Base-by-base conservation (phyloP, 2,888 invertebrate genomes). In the Ctena decussata region DNA sequence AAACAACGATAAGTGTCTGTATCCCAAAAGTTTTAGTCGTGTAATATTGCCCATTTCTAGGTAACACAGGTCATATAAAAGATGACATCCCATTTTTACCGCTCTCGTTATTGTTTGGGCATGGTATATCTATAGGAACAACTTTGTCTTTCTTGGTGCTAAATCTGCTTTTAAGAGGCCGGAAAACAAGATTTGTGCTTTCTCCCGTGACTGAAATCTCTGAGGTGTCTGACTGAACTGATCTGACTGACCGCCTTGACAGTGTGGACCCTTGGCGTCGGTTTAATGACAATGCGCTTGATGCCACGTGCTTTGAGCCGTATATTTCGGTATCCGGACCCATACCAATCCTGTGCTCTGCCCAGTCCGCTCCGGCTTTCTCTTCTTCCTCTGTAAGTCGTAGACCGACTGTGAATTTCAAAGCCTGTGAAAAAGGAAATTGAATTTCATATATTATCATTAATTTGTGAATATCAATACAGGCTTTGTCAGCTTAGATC, bases 281-380 rank as follows among this genome's bases (percentile, higher is more conserved):
- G 21, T 46, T 5, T 15, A 21, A 46, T 24, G 30, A 57, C 30
- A 27, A 1, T 11, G 15, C 27, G 27, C 27, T 24, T 57, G 6
- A 3, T 27, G 57, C 2, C 27, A 24, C 57, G 8, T 24, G 30
- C 27, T 1, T n/a, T 15, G 27, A 24, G 2, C 57, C 57, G 30
- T 57, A 57, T 24, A 57, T 57, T 57, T 57, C 57, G n/a, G 57
- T 57, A 2, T 57, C 57, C 2, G 24, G 57, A 5, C 49, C 80
- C 27, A 73, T 39, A 1, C 87, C 88, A 27, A 92, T 85, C 37
- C 87, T 82, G 95, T 99, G 99, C 94, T 99, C 98, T 0, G 98
- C 97, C 49, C 98, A 96, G 96, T 99, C 98, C 0, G 98, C 98
- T 0, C 98, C 99, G 57, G 98, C 96, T 95, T 98, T 98, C 69